phyloP scores from a whole-genome alignment of 2,113 vertebrate species.

The Anoura caudifer region DNA sequence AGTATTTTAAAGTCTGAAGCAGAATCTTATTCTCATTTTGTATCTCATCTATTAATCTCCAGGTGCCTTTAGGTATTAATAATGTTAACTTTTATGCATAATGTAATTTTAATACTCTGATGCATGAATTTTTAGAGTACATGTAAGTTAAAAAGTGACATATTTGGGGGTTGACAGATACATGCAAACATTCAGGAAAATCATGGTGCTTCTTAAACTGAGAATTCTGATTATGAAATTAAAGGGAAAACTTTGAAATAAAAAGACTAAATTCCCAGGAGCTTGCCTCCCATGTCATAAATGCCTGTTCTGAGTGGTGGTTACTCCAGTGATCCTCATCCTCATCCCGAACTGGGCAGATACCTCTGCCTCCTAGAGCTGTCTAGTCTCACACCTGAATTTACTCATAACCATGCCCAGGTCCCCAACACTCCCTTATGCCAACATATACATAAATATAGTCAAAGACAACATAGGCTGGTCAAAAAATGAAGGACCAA shows the following conservation, averaged over 20 bases:
- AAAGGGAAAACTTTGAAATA: conserved; percentile 58
- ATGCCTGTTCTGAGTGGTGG: not conserved
- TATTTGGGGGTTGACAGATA: conserved; percentile 56
- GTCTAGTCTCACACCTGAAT: not conserved
- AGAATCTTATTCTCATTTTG: not conserved
- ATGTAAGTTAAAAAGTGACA: conserved; percentile 47
- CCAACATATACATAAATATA: not conserved
- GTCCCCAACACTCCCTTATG: not conserved
- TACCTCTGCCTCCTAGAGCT: not conserved
- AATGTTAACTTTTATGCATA: conserved; percentile 56
- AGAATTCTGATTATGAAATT: conserved; percentile 65
- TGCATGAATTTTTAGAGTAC: conserved; percentile 47
- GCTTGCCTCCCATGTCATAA: not conserved
- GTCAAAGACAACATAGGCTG: not conserved
- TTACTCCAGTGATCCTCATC: not conserved
- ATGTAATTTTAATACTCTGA: conserved; percentile 34
- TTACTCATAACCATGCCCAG: not conserved
- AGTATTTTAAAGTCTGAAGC: not conserved
- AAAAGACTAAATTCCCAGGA: conserved; percentile 40
- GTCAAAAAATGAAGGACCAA: conserved; percentile 9
- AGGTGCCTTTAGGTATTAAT: not conserved
- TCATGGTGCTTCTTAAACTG: conserved; percentile 34
- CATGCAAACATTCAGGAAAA: conserved; percentile 46
- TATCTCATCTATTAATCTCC: not conserved
- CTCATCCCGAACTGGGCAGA: not conserved